Percentiles rank a stretch among this genome's conserved stretches.
Conservation (phyloP, 2,797 vertebrate genomes). For the Acrocephalus scirpaceus region DNA sequence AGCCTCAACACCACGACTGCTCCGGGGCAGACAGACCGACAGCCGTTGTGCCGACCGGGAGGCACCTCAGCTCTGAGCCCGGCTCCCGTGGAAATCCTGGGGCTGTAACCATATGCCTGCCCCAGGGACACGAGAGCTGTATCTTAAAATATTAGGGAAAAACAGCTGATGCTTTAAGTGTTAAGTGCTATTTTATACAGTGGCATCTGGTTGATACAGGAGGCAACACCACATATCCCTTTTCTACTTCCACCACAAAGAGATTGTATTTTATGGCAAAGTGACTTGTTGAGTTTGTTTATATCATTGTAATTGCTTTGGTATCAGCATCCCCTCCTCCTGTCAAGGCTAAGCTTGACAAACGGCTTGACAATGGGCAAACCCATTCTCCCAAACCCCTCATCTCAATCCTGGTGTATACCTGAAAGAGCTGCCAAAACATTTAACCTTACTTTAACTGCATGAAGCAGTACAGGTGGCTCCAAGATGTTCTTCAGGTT, state of each 20-base stretch:
- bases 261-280: background rate
- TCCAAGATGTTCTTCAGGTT: conserved; percentile 21
- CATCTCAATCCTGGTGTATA: background rate
- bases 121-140: background rate
- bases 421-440: background rate
- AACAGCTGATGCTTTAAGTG: background rate
- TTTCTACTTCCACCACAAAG: background rate
- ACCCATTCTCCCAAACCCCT: background rate
- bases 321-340: background rate
- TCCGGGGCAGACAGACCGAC: background rate
- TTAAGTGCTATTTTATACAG: background rate
- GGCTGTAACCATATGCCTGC: background rate
- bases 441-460: conserved; percentile 67
- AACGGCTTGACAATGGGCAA: background rate
- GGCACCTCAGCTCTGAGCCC: background rate
- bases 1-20: background rate
- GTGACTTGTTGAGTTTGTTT: background rate
- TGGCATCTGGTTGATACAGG: background rate
- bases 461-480: conserved; percentile 67
- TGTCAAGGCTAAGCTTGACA: background rate
- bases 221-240: background rate
- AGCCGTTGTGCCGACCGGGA: rapidly evolving
- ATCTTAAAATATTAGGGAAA: background rate
- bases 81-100: background rate
- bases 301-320: background rate